Conservation (phyloP, 2,888 invertebrate species). For the Eurytoma californica region DNA sequence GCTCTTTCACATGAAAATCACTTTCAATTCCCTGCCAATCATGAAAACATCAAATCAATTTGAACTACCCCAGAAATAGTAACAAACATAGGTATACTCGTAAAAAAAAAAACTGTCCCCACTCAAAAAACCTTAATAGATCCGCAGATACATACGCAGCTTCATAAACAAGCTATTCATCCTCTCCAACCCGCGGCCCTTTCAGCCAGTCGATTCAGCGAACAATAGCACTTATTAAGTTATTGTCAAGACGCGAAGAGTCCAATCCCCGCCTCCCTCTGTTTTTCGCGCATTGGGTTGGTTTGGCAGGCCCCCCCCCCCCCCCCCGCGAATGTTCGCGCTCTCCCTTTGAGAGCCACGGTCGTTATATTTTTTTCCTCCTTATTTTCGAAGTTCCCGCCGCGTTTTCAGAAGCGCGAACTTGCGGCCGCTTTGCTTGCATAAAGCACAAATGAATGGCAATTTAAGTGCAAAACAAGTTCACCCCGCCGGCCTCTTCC, state of each 20-base stretch:
- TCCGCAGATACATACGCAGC: neutral
- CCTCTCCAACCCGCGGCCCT: neutral
- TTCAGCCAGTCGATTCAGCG: constrained; percentile 9
- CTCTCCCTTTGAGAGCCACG: neutral
- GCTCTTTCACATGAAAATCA: too few species aligned
- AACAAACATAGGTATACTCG: too few species aligned
- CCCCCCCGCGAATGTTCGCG: constrained; percentile 11
- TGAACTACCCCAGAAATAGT: too few species aligned
- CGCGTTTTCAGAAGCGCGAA: neutral
- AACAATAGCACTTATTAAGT: constrained; percentile 45
- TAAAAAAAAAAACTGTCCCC: too few species aligned
- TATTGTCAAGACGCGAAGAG: constrained; percentile 1
- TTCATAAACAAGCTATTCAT: constrained; percentile 13
- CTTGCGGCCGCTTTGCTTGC: constrained; percentile 23
- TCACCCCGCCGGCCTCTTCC: neutral
- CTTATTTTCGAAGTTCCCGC: neutral
- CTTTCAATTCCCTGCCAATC: too few species aligned
- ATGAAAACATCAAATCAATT: too few species aligned
- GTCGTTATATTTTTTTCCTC: neutral
- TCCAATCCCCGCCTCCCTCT: neutral
- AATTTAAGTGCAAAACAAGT: constrained; percentile 54
- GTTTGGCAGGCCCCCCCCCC: neutral
- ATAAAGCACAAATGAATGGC: constrained; percentile 48
- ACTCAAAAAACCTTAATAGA: too few species aligned
- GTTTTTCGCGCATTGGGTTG: constrained; percentile 13